Evolutionary conservation across 2,797 vertebrate genomes (phyloP).

Genomic region (Danio aesculapii): DNA sequence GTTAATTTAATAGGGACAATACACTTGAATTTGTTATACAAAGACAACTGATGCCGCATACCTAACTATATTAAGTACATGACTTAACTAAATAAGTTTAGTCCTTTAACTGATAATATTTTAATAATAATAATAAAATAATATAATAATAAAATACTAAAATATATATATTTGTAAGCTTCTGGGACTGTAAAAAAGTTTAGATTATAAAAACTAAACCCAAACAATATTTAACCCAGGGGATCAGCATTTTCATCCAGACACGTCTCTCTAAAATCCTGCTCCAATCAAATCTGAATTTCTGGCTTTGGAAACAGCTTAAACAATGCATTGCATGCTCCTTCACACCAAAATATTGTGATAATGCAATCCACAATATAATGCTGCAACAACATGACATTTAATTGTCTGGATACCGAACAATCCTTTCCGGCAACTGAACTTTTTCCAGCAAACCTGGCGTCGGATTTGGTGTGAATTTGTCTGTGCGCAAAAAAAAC

Average conservation of each 20-base stretch:
- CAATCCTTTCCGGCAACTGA: neutral
- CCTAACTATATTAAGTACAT: too few species aligned
- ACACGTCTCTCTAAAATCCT: neutral
- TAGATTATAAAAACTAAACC: too few species aligned
- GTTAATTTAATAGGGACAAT: too few species aligned
- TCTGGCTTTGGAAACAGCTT: neutral
- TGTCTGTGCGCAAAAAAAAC: neutral
- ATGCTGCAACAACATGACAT: neutral
- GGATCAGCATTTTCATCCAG: neutral
- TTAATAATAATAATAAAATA: too few species aligned
- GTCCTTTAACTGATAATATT: neutral
- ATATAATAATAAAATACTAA: too few species aligned
- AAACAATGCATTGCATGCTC: neutral
- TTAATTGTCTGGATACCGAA: conserved; percentile 4
- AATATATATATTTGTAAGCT: too few species aligned
- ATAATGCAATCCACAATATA: neutral
- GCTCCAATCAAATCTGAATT: neutral
- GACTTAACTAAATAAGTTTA: neutral
- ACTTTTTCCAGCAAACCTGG: conserved; percentile 14
- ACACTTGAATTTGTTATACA: too few species aligned
- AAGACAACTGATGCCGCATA: too few species aligned
- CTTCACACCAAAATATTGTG: neutral
- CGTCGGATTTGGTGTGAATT: neutral
- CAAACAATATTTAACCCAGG: too few species aligned
- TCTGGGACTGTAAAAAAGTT: too few species aligned